Base-by-base conservation (phyloP, 2,797 vertebrate genomes). In the Sebastes melanostomus region DNA sequence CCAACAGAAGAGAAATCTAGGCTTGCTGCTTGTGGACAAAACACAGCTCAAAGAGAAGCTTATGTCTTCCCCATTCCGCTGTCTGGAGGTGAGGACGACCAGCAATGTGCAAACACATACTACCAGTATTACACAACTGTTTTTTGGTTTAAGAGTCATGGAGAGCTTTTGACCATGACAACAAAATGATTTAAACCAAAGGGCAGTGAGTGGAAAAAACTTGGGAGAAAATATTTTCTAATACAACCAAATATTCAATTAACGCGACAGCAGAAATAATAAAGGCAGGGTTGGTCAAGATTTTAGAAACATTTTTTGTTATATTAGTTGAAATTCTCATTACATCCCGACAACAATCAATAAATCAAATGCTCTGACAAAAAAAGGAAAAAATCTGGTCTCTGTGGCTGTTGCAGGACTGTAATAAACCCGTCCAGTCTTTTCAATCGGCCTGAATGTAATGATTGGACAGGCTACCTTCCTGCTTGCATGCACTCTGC, bases 11-110 rank as follows among this genome's bases (percentile, higher is more conserved):
- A 96, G 90, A 76, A 88, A 94, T 24, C 86, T 97, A 8, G 97
- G 97, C 30, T 86, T 98, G 81, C 92, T 98, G 77, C 91, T 97
- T 20, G 94, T 98, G 59, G 96, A 98, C 87, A 94, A 95, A 42
- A 94, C 94, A 54, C 90, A 91, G 74, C 92, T 98, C 24, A 97
- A 96, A 92, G 86, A 94, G 54, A 96, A 94, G 68, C 88, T 98
- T 22, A 92, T 93, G 62, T 96, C 96, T 66, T 97, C 96, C 29
- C 95, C 96, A 1, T 85, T 95, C 46, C 81, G 88, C 66, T 96
- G 96, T 88, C 93, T 97, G 67, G 94, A 97, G 95, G 97, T 97
- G 89, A 95, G 77, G 75, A 73, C 13, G 74, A 73, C 16, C 4
- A 46, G 20, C 34, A 38, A 50, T 22, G 4, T 24, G 22, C 30